phyloP scores from a whole-genome alignment of 2,888 invertebrate species.

The Drosophila falleni region DNA sequence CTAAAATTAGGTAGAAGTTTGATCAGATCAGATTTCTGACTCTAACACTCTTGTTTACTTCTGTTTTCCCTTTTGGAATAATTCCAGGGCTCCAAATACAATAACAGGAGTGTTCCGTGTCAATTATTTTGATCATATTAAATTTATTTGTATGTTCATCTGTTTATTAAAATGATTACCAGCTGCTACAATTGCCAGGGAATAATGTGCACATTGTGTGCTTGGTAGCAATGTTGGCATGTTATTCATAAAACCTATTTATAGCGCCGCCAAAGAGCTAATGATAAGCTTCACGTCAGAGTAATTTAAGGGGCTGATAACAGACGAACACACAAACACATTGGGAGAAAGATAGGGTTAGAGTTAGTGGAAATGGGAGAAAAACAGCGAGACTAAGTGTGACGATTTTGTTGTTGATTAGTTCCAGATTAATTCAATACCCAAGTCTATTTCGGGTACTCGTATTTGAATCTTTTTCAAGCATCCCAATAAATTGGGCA shows the following conservation, averaged over 20 bases:
- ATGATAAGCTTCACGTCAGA: constrained; percentile 50
- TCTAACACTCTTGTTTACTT: background rate
- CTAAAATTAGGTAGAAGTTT: too few species aligned
- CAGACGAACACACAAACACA: constrained; percentile 9
- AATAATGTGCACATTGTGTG: constrained; percentile 30
- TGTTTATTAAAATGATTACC: constrained; percentile 43
- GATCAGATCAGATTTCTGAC: too few species aligned
- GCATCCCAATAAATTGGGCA: constrained; percentile 54
- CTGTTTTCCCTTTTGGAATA: background rate
- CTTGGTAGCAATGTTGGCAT: constrained; percentile 30
- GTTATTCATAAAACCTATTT: constrained; percentile 50
- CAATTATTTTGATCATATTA: background rate
- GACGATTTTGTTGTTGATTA: constrained; percentile 21
- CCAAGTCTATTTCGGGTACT: background rate
- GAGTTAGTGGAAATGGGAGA: background rate
- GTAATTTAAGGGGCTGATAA: constrained; percentile 47
- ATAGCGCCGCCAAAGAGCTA: constrained; percentile 37
- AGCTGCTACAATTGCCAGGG: constrained; percentile 37
- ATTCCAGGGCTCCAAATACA: background rate
- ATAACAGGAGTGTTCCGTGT: background rate
- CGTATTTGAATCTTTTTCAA: constrained; percentile 16
- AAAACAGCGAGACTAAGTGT: background rate
- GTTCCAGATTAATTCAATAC: constrained; percentile 1
- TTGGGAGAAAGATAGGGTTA: background rate
- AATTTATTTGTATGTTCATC: constrained; percentile 2